These are phyloP conservation scores for Borostomias antarcticus DNA, from an alignment of 2,797 vertebrate species.

Conservation along the genomic window DNA sequence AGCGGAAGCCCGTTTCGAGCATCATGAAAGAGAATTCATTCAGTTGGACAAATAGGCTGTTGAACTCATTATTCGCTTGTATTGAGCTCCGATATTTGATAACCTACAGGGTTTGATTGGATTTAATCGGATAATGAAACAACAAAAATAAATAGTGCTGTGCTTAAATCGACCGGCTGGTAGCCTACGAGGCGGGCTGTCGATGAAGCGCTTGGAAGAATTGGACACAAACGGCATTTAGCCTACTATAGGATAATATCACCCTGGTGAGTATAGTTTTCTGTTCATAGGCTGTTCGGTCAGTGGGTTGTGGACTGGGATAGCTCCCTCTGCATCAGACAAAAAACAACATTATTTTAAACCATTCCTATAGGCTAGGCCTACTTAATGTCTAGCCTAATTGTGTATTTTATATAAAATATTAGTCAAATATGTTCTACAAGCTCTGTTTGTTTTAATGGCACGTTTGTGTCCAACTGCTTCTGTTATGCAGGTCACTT, in stretches of 20 bases:
- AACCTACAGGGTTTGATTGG: neutral
- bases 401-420: no score
- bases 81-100: neutral
- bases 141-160: conserved; percentile 16
- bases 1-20: conserved; percentile 33
- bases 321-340: neutral
- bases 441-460: no score
- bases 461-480: no score
- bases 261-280: conserved; percentile 14
- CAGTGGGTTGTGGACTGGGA: neutral
- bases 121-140: conserved; percentile 3
- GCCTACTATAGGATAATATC: conserved; percentile 6
- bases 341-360: neutral
- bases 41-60: neutral
- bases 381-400: no score
- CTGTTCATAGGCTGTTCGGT: neutral
- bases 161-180: conserved; percentile 21
- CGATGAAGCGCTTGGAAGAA: conserved; percentile 18
- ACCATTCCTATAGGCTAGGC: neutral
- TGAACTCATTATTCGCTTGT: neutral
- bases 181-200: conserved; percentile 7
- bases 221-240: conserved; percentile 9
- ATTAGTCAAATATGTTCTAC: no score
- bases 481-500: no score
- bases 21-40: conserved; percentile 20